phyloP scores from a whole-genome alignment of 2,888 invertebrate genomes.

The Idaea biselata region DNA sequence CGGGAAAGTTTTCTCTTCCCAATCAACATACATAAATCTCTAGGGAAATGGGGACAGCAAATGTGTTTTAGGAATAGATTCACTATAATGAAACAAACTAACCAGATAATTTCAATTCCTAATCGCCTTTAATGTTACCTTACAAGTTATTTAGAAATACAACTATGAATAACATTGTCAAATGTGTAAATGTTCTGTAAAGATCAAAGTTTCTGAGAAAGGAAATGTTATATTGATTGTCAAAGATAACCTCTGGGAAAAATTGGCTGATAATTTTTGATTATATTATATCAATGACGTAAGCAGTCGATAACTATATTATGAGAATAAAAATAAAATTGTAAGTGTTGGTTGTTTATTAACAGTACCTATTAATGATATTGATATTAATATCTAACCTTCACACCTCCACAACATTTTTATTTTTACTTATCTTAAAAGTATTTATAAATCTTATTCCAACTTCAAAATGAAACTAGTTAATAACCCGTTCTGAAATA shows the following conservation, averaged over 20 bases:
- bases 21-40: slow-evolving; percentile 60
- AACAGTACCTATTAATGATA: not conserved
- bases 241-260: not conserved
- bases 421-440: not conserved
- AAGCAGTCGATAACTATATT: not conserved
- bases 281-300: not conserved
- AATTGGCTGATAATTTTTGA: not conserved
- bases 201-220: not conserved
- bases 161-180: not conserved
- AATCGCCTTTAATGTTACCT: not conserved
- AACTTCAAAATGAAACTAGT: not conserved
- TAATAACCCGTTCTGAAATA: not conserved
- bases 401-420: not conserved
- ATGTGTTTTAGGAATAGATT: slow-evolving; percentile 38
- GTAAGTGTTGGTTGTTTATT: not conserved
- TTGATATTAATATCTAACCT: not conserved
- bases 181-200: not conserved
- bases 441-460: not conserved
- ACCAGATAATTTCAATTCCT: slow-evolving; percentile 5
- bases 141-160: too few relatives aligned
- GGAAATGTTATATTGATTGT: not conserved
- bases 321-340: not conserved
- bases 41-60: slow-evolving; percentile 43
- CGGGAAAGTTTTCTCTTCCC: slow-evolving; percentile 46
- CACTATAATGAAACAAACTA: slow-evolving; percentile 32